phyloP scores from a whole-genome alignment of 2,113 vertebrate species.

The Muntiacus reevesi region DNA sequence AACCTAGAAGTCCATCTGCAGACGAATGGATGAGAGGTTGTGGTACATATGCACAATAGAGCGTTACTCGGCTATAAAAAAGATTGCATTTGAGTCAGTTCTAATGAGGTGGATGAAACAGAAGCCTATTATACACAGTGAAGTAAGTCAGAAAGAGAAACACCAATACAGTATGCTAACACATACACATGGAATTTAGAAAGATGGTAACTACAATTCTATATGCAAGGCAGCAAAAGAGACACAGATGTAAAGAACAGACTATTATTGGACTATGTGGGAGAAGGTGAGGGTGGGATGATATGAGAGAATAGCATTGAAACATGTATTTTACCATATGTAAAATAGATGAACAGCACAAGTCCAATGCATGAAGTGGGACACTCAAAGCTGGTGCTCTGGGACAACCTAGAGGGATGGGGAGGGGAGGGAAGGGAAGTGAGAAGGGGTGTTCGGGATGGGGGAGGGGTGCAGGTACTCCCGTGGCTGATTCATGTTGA shows the following conservation, averaged over 20 bases:
- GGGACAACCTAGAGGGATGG: neutral
- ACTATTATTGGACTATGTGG: neutral
- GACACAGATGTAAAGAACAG: neutral
- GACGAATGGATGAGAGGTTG: neutral
- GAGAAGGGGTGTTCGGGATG: fast-evolving
- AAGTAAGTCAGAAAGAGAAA: neutral
- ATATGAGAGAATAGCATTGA: neutral
- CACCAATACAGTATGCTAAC: neutral
- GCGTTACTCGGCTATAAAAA: neutral
- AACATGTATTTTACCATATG: neutral
- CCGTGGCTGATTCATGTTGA: neutral
- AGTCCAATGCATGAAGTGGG: neutral
- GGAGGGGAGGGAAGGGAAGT: neutral
- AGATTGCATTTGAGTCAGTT: neutral
- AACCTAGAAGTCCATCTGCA: neutral
- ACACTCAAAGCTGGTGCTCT: neutral
- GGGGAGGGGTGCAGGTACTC: neutral
- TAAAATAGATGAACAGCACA: neutral
- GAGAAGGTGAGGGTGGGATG: neutral
- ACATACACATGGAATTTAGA: neutral
- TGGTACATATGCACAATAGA: neutral
- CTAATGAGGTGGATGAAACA: neutral
- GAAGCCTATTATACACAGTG: neutral
- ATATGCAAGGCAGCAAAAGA: neutral
- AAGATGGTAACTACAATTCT: neutral